These are phyloP conservation scores for Ecliptopera silaceata DNA, from an alignment of 2,888 invertebrate species.

Conservation along the genomic window DNA sequence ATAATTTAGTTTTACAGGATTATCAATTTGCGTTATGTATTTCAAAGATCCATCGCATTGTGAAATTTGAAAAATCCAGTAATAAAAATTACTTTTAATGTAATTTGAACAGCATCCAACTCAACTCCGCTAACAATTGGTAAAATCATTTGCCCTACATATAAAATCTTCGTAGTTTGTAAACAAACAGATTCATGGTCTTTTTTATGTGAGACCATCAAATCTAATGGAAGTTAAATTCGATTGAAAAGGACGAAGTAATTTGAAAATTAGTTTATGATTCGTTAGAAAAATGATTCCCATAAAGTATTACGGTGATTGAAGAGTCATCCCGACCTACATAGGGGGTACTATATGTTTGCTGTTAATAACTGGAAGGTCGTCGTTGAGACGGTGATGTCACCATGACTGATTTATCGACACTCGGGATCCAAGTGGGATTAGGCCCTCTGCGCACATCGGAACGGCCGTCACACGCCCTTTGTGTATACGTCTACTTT, in stretches of 20 bases:
- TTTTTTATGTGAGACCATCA: conserved; percentile 19
- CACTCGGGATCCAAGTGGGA: conserved; percentile 48
- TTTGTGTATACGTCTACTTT: conserved; percentile 2
- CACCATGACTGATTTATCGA: conserved; percentile 75
- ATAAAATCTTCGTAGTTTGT: conserved; percentile 12
- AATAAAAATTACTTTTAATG: conserved; percentile 9
- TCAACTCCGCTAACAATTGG: conserved; percentile 10
- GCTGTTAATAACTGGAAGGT: conserved; percentile 71
- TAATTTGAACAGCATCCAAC: conserved; percentile 18
- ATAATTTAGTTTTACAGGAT: no score
- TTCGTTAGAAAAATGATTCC: conserved; percentile 40
- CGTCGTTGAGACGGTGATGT: conserved; percentile 69
- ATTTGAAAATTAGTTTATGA: conserved; percentile 29
- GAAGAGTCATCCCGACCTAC: conserved; percentile 58
- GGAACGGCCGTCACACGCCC: conserved; percentile 4
- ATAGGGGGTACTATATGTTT: conserved; percentile 60
- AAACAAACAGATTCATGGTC: conserved; percentile 17
- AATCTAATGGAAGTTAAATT: conserved; percentile 31
- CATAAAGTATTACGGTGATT: conserved; percentile 60
- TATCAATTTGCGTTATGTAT: no score
- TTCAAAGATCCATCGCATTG: background rate
- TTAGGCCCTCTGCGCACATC: conserved; percentile 51
- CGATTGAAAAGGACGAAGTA: conserved; percentile 37
- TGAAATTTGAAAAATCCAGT: background rate
- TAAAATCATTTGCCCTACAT: conserved; percentile 6